Conservation (phyloP, 2,113 vertebrate species). For the Tachycineta bicolor region DNA sequence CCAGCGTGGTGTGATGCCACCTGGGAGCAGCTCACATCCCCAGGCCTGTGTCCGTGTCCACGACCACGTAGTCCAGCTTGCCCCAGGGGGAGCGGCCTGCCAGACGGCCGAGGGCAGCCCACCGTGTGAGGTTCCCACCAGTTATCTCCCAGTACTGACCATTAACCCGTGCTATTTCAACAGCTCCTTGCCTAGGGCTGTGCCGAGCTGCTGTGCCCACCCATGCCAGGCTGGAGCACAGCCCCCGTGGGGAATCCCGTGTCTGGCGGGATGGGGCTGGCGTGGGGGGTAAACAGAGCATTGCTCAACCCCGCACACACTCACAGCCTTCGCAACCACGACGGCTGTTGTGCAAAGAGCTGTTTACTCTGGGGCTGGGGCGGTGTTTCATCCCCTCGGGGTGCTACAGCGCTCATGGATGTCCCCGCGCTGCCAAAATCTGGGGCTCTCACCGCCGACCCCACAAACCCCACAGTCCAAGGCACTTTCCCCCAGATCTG, state of each 20-base stretch:
- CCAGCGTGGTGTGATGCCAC: fast-evolving
- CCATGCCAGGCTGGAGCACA: fast-evolving
- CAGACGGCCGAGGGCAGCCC: neutral
- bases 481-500: fast-evolving
- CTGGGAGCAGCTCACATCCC: neutral
- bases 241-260: fast-evolving
- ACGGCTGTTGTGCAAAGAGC: conserved; percentile 27
- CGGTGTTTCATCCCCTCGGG: neutral
- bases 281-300: neutral
- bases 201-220: neutral
- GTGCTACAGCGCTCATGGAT: fast-evolving
- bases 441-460: fast-evolving
- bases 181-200: neutral
- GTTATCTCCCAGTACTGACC: neutral
- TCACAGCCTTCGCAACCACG: neutral
- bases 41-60: fast-evolving
- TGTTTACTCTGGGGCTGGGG: neutral
- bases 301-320: neutral
- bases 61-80: fast-evolving
- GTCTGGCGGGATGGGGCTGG: neutral
- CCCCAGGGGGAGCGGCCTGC: fast-evolving
- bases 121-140: fast-evolving
- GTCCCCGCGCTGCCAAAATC: no score
- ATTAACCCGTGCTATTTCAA: fast-evolving
- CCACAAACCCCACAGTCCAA: fast-evolving